Percentiles rank a stretch among this genome's conserved stretches.
Evolutionary conservation across 37 sponge, comb jelly and placozoan species (phyloP).

Genomic region (Theonella swinhoei): DNA sequence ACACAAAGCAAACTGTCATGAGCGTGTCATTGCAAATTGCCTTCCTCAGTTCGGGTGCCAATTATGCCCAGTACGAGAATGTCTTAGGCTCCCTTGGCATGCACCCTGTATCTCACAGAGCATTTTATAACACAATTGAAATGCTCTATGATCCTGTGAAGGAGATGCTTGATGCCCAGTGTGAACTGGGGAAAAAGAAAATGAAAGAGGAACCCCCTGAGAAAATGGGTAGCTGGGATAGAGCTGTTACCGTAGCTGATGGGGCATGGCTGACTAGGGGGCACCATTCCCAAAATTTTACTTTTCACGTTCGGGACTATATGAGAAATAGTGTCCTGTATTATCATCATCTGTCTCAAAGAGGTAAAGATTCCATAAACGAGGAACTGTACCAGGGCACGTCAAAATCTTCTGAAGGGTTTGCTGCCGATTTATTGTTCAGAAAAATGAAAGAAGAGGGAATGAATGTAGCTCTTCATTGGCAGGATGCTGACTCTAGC

Average conservation of each 20-base stretch:
- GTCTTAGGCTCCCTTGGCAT: constrained; percentile 7
- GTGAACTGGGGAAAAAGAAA: constrained; percentile 15
- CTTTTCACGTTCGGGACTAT: constrained; percentile 30
- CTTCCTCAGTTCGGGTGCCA: constrained; percentile 6
- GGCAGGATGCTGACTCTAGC: constrained; percentile 35
- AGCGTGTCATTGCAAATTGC: no score
- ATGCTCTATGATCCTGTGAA: neutral
- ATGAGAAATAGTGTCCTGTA: constrained; percentile 14
- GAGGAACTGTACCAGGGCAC: constrained; percentile 25
- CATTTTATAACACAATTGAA: neutral
- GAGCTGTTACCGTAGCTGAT: constrained; percentile 32
- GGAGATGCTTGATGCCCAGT: constrained; percentile 9
- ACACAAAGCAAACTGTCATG: neutral
- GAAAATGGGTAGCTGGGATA: constrained; percentile 1
- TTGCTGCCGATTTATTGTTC: neutral
- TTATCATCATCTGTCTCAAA: constrained; percentile 24
- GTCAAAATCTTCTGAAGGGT: no score
- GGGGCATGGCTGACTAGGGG: constrained; percentile 34
- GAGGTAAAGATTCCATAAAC: constrained; percentile 7
- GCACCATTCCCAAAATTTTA: constrained; percentile 10
- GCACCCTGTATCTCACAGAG: neutral
- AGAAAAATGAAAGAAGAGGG: constrained; percentile 1
- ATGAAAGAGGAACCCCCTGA: constrained; percentile 18
- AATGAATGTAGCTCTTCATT: constrained; percentile 15
- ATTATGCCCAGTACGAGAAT: constrained; percentile 1